These are phyloP conservation scores for Isurus oxyrinchus DNA, from an alignment of 2,113 vertebrate genomes.

Conservation along the genomic window DNA sequence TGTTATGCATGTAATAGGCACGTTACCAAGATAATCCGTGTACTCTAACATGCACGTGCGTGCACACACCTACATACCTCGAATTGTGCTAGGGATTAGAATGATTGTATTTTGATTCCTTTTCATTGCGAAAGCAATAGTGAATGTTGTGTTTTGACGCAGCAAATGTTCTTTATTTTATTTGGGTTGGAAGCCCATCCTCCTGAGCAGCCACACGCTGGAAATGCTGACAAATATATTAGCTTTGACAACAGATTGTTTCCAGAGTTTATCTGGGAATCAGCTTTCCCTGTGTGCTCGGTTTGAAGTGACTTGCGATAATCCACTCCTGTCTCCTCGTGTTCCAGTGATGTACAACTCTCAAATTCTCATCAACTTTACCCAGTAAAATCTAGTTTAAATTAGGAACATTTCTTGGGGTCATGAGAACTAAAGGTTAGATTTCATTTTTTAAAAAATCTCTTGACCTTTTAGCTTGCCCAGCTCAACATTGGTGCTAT, in stretches of 20 bases:
- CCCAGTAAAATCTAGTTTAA: background rate
- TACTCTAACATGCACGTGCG: too few species aligned
- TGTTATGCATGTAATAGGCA: too few species aligned
- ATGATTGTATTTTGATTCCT: too few species aligned
- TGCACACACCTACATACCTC: too few species aligned
- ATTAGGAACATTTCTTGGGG: background rate
- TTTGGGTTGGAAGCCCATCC: background rate
- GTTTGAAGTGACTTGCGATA: background rate
- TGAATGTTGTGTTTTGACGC: too few species aligned
- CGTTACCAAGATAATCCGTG: too few species aligned
- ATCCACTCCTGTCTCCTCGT: background rate
- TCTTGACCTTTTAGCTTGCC: background rate
- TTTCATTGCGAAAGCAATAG: too few species aligned
- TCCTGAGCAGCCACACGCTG: background rate
- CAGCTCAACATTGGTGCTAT: background rate
- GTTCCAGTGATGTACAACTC: background rate
- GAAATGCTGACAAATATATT: background rate
- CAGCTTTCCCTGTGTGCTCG: conserved; percentile 28
- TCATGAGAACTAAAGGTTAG: background rate
- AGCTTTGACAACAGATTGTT: background rate
- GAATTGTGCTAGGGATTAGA: too few species aligned
- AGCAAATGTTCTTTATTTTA: background rate
- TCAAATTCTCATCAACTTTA: background rate
- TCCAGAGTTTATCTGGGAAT: background rate
- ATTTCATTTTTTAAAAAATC: background rate